phyloP scores from a whole-genome alignment of 64 coral and sea anemone genomes.

The Stichodactyla helianthus region DNA sequence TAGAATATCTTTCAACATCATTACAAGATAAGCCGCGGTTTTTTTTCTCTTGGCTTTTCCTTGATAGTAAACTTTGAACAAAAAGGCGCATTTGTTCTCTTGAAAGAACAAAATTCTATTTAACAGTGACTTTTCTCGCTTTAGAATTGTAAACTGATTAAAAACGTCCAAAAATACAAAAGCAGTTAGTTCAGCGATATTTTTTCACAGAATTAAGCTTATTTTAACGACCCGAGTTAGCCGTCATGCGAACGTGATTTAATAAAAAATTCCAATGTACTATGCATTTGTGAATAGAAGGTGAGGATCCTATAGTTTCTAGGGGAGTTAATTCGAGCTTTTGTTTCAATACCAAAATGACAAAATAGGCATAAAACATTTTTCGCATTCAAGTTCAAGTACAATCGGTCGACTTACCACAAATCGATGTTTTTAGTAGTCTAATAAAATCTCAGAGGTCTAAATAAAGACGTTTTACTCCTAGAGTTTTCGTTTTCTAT shows the following conservation, averaged over 20 bases:
- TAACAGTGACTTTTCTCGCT: constrained; percentile 17
- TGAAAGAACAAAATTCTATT: not conserved
- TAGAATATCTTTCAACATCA: constrained; percentile 18
- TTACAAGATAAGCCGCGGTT: not conserved
- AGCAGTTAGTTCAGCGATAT: not conserved
- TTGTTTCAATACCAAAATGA: not conserved
- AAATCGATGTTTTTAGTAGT: constrained; percentile 8
- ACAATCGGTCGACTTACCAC: constrained; percentile 11
- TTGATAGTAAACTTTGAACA: not conserved
- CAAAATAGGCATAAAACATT: not conserved
- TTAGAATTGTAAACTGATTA: not conserved
- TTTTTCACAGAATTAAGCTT: constrained; percentile 2
- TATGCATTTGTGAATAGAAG: not conserved
- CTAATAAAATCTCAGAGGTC: not conserved
- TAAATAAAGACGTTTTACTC: not conserved
- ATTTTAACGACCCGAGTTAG: not conserved
- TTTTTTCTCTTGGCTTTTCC: not conserved
- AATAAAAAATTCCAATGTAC: constrained; percentile 1
- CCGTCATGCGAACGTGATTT: not conserved
- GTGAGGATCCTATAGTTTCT: not conserved
- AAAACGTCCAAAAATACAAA: not conserved
- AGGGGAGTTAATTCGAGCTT: not conserved
- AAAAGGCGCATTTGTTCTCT: not conserved
- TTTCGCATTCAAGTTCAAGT: constrained; percentile 2
- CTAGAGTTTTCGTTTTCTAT: not conserved